Percentiles rank a stretch among this genome's conserved stretches.
Conservation (phyloP, 92 coral and sea anemone species). For the Porites divaricata region DNA sequence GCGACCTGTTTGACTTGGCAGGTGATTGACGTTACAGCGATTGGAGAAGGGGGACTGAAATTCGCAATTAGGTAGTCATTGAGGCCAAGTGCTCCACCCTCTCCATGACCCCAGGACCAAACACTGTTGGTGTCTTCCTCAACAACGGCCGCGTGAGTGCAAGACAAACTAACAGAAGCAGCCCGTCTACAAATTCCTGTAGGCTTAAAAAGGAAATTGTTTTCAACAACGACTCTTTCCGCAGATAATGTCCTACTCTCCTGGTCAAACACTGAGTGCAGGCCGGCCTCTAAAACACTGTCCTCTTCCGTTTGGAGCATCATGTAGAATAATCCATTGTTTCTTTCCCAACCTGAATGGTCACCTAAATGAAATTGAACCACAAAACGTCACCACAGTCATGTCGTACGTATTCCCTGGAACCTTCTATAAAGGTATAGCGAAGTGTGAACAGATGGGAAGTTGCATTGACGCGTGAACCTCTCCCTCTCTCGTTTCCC, state of each 20-base stretch:
- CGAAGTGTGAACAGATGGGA: too few relatives aligned
- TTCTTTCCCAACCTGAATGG: constrained; percentile 33
- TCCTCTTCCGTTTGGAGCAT: constrained; percentile 52
- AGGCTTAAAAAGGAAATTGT: constrained; percentile 38
- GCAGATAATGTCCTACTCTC: neutral
- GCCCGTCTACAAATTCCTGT: constrained; percentile 12
- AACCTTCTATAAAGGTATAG: too few relatives aligned
- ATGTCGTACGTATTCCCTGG: too few relatives aligned
- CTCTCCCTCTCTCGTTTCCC: too few relatives aligned
- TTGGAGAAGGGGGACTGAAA: constrained; percentile 27
- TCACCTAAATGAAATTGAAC: constrained; percentile 3
- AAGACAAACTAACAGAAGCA: constrained; percentile 48
- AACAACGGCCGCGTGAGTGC: constrained; percentile 59
- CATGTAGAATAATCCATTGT: constrained; percentile 60
- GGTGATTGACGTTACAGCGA: constrained; percentile 9
- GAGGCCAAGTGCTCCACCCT: constrained; percentile 58
- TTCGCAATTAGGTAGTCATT: constrained; percentile 32
- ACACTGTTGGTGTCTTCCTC: constrained; percentile 20
- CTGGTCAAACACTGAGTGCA: constrained; percentile 35
- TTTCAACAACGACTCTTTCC: constrained; percentile 20
- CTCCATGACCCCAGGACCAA: constrained; percentile 61
- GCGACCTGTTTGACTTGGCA: constrained; percentile 61
- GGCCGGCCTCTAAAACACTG: constrained; percentile 60
- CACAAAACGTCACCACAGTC: too few relatives aligned
- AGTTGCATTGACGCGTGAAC: too few relatives aligned